Base-by-base conservation (phyloP, 2,797 vertebrate species). In the Hoplostethus atlanticus region DNA sequence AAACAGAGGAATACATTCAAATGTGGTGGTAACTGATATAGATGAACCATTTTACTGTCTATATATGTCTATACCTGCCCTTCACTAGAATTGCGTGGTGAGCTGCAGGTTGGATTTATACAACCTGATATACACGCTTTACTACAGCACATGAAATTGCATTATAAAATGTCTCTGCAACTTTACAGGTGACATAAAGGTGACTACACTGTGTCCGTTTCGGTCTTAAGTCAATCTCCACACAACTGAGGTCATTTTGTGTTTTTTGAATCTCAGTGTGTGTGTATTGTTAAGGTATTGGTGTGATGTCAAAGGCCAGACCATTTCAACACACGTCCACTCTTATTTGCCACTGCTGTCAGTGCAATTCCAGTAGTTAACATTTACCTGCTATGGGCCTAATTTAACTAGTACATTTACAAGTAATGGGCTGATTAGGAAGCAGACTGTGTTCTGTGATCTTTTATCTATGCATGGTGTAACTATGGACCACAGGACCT, bases 301-400 rank as follows among this genome's bases (percentile, higher is more conserved):
- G n/a, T 67, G 40, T 68, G 40, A 46, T 38, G 36, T 78, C 46
- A 67, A 77, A 76, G 72, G 72, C 28, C 76, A 38, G 8, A 36
- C 47, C 31, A 67, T 71, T 73, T 12, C 17, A 30, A 76, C 64
- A 69, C 48, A 64, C 55, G 5, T 17, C 28, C 30, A 53, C 25
- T 47, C 80, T 66, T 38, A 76, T 64, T 44, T 68, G 63, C 17
- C n/a, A 53, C 3, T 6, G n/a, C 38, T 38, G 71, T 71, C 13
- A 42, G 64, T 0, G 15, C 65, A 81, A 84, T 68, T 77, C 70
- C 59, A 28, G 21, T 63, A 50, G 83, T 81, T 83, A 83, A 42
- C 62, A 4, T 77, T 88, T 84, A 86, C 17, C 28, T 17, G 21
- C 13, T 12, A 3, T 31, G 25, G 17, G n/a, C 17, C 42, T 15